phyloP scores from a whole-genome alignment of 1,140 invertebrate species.

The Calliphora vicina region DNA sequence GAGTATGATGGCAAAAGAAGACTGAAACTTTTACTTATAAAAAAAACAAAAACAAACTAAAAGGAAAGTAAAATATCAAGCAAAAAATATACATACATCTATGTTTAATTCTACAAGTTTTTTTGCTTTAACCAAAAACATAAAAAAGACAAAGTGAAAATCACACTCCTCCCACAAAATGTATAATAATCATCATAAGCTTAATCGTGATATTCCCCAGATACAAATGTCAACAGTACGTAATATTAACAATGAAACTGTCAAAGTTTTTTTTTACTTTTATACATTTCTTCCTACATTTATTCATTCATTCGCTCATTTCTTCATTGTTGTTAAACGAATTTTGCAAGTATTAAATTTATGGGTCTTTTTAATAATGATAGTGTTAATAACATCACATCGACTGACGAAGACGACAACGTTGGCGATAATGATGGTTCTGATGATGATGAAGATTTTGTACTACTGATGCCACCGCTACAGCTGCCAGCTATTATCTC shows the following conservation, averaged over 20 bases:
- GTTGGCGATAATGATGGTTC: neutral
- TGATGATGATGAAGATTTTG: neutral
- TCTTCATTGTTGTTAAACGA: constrained; percentile 1
- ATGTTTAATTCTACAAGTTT: neutral
- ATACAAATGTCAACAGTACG: constrained; percentile 30
- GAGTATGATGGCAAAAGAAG: neutral
- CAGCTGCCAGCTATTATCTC: neutral
- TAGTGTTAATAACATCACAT: constrained; percentile 18
- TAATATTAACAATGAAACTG: constrained; percentile 24
- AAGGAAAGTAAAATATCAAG: too few species aligned
- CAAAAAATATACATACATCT: too few species aligned
- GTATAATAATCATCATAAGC: neutral
- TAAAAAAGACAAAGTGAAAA: neutral
- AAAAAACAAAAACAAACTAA: neutral
- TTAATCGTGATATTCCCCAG: constrained; percentile 19
- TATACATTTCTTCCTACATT: neutral
- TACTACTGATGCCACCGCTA: neutral
- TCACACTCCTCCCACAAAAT: neutral
- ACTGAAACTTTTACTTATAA: too few species aligned
- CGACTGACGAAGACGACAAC: neutral
- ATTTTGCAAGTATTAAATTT: constrained; percentile 10
- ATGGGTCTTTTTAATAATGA: constrained; percentile 16
- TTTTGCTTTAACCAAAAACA: neutral
- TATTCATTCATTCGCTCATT: neutral
- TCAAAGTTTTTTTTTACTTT: neutral